Evolutionary conservation across 2,888 invertebrate species (phyloP), one percentile per base, ranked within the genome.

Genomic region (Heliothis peltigera): DNA sequence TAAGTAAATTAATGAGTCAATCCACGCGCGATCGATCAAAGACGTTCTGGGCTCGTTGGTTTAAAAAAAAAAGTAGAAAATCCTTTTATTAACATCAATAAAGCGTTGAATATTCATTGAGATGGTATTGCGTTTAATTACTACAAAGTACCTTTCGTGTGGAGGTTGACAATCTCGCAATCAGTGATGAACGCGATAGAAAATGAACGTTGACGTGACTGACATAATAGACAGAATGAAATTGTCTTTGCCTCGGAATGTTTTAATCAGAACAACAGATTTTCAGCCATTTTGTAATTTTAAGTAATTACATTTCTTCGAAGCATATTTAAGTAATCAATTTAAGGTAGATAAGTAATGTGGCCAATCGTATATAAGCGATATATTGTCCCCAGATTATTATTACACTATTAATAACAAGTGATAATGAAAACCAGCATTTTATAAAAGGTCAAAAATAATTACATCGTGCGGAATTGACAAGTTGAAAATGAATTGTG

Each of bases 71-170:
- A 77, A 68, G 62, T 66, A 79, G 71, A 80, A 74, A 65, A 70
- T 70, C 67, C 80, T 76, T 72, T 70, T 82, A 80, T 64, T 68
- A 72, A 71, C 67, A 65, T 68, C 73, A 77, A 78, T 79, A 77
- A 67, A 77, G 72, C 58, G 68, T 69, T 82, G 80, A 85, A 87
- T 86, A 84, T 86, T 83, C 82, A 86, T 83, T 77, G 75, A 68
- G 70, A 67, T 73, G 60, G 81, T 82, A 84, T 84, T 80, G 80
- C 81, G 81, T 86, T 85, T 86, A 87, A 88, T 89, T 87, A 81
- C 82, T 85, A 82, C 80, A 80, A 76, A 82, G 77, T 75, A 70
- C 66, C 67, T 62, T 71, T 74, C 72, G 73, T 65, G 63, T 75
- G 67, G 73, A 65, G 63, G 65, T 67, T 77, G 78, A 81, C 80